Evolutionary conservation across 2,797 vertebrate species (phyloP), one percentile per base, ranked within the genome.

Genomic region (Thunnus albacares): DNA sequence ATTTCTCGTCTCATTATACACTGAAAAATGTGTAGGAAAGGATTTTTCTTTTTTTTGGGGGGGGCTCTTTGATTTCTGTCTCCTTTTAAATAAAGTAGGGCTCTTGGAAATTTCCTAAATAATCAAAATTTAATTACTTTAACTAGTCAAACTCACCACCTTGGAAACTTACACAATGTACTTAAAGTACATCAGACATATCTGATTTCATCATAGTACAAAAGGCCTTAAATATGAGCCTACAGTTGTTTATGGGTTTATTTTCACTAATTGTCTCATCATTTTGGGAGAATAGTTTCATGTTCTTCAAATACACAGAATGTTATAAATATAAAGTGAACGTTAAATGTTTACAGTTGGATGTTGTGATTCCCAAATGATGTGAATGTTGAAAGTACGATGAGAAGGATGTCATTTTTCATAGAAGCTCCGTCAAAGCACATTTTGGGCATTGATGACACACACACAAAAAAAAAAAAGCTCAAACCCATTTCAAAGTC

Each of bases 241-340:
- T 38, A 3, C 10, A 38, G 11, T 43, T 43, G 7, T 43, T 43
- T 43, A 33, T 56, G 38, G 35, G 64, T 38, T 57, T 66, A 2
- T 65, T 64, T 47, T 57, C 17, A 10, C 35, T 38, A 38, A 10
- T 43, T 43, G 41, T 43, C 13, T 65, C 9, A 6, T 49, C 20
- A 59, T 41, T 45, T 56, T 35, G n/a, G 51, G 5, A 49, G 33
- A 24, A 22, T 24, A 35, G n/a, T 10, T 33, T 47, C 17, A 38
- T 66, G 49, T 17, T 22, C 71, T 75, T 85, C 9, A 79, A 80
- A 79, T 57, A 76, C 73, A 61, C 43, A 64, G 24, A 52, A 71
- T 13, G 35, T n/a, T 79, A 64, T 85, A 79, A 83, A 73, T 77
- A 73, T 73, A 30, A 78, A 73, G 35, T 61, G 4, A 82, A 66